Base-by-base conservation (phyloP, 2,888 invertebrate genomes). In the Stenichneumon culpator region DNA sequence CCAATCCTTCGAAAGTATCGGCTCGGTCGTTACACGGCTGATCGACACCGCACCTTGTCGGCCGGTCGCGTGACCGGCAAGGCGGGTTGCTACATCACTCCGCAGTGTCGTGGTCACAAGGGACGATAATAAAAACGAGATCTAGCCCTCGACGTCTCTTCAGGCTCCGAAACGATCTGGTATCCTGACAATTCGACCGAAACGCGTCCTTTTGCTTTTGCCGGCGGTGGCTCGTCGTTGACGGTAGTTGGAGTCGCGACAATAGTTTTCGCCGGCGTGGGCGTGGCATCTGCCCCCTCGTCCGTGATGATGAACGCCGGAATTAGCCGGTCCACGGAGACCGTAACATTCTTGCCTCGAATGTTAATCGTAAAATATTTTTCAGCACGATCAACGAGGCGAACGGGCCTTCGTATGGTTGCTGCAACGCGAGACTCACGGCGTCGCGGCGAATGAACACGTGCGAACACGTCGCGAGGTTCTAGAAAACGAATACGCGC, bases 371-470 rank as follows among this genome's bases (percentile, higher is more conserved):
- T 47, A 57, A 83, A 83, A 0, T 69, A 67, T n/a, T 82, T 83
- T 22, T 79, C 80, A 14, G 39, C 14, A 0, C 85, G 75, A 0
- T 28, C 67, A 11, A 87, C 22, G 3, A 87, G 22, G 60, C 36
- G 60, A 63, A 87, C 0, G 88, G 87, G 1, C 88, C 87, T 11
- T 80, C 79, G 69, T 88, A 89, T 1, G 88, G 88, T n/a, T 74
- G 85, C 52, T 88, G 83, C 11, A 89, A 77, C 0, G 86, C 79
- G 4, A 60, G 65, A 9, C 78, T 79, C 0, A 79, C 79, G 6
- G 54, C 79, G 68, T 86, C 86, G 32, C 79, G 75, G 3, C 84
- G 78, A 16, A 87, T 28, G 4, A 86, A 78, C 1, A 89, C 89
- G 19, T 88, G 88, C 3, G 50, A 50, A 50, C 16, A 14, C 16